Evolutionary conservation across 2,888 invertebrate species (phyloP).

Genomic region (Dryococelus australis): DNA sequence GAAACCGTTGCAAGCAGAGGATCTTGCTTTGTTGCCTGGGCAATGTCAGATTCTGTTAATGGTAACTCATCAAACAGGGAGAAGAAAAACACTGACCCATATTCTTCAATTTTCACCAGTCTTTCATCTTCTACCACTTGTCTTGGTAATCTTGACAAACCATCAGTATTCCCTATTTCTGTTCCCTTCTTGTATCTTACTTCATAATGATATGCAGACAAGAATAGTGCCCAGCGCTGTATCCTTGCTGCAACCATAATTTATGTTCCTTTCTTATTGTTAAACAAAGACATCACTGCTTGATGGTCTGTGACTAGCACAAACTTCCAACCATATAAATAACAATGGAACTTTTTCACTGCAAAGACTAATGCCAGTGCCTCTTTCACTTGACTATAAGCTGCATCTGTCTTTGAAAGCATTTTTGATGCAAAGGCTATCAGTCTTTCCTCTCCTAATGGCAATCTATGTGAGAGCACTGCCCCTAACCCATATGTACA

Average conservation of each 20-base stretch:
- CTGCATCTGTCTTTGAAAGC: neutral
- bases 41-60: neutral
- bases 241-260: neutral
- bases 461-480: neutral
- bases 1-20: neutral
- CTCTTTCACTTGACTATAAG: neutral
- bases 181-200: neutral
- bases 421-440: neutral
- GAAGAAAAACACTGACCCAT: no score
- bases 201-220: neutral
- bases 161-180: neutral
- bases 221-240: neutral
- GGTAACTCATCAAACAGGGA: neutral
- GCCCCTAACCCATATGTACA: neutral
- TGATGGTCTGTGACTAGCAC: neutral
- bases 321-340: neutral
- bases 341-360: neutral
- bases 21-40: neutral
- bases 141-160: neutral
- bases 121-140: neutral
- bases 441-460: neutral
- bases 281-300: neutral
- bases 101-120: neutral
- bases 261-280: neutral
- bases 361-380: neutral